These are phyloP conservation scores for Leptopilina myrica DNA, from an alignment of 2,888 invertebrate genomes.

Conservation along the genomic window DNA sequence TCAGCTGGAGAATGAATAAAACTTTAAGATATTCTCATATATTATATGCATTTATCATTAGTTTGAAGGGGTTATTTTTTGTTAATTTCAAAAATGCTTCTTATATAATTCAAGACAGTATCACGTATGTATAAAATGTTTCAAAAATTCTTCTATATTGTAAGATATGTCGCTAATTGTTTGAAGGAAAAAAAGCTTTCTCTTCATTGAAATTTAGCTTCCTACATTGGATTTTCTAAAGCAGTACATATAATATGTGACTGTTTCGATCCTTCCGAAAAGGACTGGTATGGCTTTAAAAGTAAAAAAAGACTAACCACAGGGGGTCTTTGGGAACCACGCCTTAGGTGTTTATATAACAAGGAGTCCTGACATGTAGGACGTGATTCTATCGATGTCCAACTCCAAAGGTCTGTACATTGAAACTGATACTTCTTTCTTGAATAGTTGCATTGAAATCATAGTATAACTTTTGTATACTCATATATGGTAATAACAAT, in stretches of 20 bases:
- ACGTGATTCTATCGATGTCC: slow-evolving; percentile 62
- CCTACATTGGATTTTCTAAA: slow-evolving; percentile 66
- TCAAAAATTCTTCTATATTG: not conserved
- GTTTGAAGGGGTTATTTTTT: too few species aligned
- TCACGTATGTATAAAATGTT: not conserved
- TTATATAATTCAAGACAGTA: too few species aligned
- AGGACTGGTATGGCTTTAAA: slow-evolving; percentile 70
- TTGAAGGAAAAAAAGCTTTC: slow-evolving; percentile 53
- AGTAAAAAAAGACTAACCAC: slow-evolving; percentile 67
- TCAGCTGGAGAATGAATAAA: too few species aligned
- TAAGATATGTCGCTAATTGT: not conserved
- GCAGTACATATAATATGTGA: slow-evolving; percentile 56
- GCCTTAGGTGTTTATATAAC: slow-evolving; percentile 53
- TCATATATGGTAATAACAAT: slow-evolving; percentile 49
- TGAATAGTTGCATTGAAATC: slow-evolving; percentile 46
- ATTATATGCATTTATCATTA: too few species aligned
- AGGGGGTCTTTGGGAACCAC: slow-evolving; percentile 66
- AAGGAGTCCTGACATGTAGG: slow-evolving; percentile 56
- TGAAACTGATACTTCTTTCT: slow-evolving; percentile 70
- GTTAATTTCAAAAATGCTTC: too few species aligned
- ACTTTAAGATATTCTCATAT: too few species aligned
- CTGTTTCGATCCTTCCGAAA: slow-evolving; percentile 63
- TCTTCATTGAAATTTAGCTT: slow-evolving; percentile 58
- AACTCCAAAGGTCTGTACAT: slow-evolving; percentile 62
- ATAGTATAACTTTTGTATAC: slow-evolving; percentile 49